Evolutionary conservation across 2,888 invertebrate genomes (phyloP).

Genomic region (Rambutsinella grinnellia): DNA sequence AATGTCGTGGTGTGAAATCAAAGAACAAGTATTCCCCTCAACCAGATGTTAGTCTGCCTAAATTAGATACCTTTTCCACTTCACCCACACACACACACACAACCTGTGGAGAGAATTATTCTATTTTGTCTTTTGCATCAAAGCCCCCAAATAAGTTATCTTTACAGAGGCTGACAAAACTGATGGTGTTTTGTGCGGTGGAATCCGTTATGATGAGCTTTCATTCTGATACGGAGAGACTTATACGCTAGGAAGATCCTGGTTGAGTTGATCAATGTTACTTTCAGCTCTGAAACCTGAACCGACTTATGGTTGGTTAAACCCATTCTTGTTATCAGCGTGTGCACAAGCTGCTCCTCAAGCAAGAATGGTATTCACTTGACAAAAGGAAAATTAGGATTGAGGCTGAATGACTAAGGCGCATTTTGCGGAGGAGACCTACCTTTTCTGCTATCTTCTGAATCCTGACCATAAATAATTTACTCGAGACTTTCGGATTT

Average conservation of each 20-base stretch:
- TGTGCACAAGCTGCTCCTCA: too few relatives aligned
- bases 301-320: constrained; percentile 30
- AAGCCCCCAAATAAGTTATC: not conserved
- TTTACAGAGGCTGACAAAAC: not conserved
- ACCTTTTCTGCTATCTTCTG: not conserved
- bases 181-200: not conserved
- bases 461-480: not conserved
- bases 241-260: not conserved
- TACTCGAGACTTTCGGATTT: too few relatives aligned
- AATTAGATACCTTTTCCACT: not conserved
- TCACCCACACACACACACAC: not conserved
- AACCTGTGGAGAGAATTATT: not conserved
- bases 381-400: too few relatives aligned
- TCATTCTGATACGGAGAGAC: not conserved
- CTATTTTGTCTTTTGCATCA: not conserved
- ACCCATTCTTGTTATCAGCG: constrained; percentile 30
- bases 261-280: too few relatives aligned
- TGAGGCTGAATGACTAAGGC: too few relatives aligned
- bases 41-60: constrained; percentile 9
- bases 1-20: not conserved
- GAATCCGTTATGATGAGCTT: not conserved
- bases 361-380: too few relatives aligned
- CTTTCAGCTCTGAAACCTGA: not conserved
- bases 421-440: too few relatives aligned
- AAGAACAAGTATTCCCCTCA: constrained; percentile 26